A percentile compares a stretch with the other conserved stretches of the same genome.
Conservation (phyloP, 2,113 vertebrate species). For the Stigmatopora nigra region DNA sequence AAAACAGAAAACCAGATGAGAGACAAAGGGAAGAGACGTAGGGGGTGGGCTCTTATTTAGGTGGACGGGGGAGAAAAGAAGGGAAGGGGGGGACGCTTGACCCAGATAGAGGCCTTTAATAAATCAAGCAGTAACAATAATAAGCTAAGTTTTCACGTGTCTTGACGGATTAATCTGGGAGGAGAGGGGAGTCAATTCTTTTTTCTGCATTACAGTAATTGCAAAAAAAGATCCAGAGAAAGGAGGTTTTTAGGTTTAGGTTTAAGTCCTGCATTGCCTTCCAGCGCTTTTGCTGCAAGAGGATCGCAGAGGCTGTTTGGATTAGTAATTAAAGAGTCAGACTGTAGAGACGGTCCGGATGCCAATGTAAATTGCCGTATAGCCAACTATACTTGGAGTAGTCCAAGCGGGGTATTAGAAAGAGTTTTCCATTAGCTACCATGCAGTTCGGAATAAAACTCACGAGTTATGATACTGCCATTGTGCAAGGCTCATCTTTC, state of each 20-base stretch:
- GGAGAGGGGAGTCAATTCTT: constrained; percentile 37
- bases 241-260: neutral
- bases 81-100: constrained; percentile 48
- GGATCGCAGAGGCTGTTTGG: neutral
- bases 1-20: constrained; percentile 69
- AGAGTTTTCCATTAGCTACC: neutral
- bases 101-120: constrained; percentile 64
- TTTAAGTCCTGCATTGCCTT: constrained; percentile 5
- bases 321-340: constrained; percentile 1
- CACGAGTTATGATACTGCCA: neutral
- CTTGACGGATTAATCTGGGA: constrained; percentile 59
- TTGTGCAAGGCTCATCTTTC: neutral
- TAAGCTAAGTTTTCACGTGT: constrained; percentile 67
- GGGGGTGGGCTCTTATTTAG: constrained; percentile 54
- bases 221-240: constrained; percentile 14
- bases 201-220: constrained; percentile 28
- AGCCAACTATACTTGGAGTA: neutral
- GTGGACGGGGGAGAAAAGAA: constrained; percentile 33
- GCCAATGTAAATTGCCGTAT: neutral
- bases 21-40: constrained; percentile 61
- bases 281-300: neutral
- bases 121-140: constrained; percentile 72
- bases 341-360: neutral
- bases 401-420: neutral
- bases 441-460: neutral